Conservation (phyloP, 2,113 vertebrate species). For the Chitala chitala region DNA sequence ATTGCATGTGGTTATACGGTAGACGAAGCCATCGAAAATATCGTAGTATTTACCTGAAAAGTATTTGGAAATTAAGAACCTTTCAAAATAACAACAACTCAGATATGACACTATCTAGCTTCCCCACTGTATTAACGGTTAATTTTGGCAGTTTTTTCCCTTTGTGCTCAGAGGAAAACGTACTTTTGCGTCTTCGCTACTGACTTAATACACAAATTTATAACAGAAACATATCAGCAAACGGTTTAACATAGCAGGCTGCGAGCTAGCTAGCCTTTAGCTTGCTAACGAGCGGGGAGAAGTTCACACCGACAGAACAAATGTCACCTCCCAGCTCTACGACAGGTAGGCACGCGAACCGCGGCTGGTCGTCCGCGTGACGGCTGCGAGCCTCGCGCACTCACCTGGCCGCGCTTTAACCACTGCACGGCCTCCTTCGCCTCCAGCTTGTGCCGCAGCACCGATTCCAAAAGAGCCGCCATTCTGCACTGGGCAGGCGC, state of each 20-base stretch:
- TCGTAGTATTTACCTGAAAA: too few species aligned
- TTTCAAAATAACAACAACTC: too few species aligned
- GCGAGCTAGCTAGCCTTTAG: constrained; percentile 16
- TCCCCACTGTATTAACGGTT: too few species aligned
- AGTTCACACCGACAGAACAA: background rate
- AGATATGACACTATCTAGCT: too few species aligned
- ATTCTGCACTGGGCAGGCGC: constrained; percentile 56
- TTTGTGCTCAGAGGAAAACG: too few species aligned
- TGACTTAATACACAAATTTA: too few species aligned
- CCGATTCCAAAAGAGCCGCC: constrained; percentile 90
- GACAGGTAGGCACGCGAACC: fast-evolving
- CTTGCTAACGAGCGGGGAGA: constrained; percentile 34
- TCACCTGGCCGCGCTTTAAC: constrained; percentile 55
- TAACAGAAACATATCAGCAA: background rate
- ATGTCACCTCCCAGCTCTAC: constrained; percentile 39
- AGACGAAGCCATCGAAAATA: too few species aligned
- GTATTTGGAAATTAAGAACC: too few species aligned
- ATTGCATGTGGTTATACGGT: too few species aligned
- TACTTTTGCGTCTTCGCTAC: too few species aligned
- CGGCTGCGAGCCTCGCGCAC: background rate
- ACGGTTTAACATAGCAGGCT: background rate
- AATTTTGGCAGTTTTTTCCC: too few species aligned
- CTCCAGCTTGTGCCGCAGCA: constrained; percentile 70
- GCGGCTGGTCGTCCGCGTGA: fast-evolving
- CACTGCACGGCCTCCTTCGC: constrained; percentile 63